Conservation (phyloP, 2,888 invertebrate species). For the Tribolium freemani region DNA sequence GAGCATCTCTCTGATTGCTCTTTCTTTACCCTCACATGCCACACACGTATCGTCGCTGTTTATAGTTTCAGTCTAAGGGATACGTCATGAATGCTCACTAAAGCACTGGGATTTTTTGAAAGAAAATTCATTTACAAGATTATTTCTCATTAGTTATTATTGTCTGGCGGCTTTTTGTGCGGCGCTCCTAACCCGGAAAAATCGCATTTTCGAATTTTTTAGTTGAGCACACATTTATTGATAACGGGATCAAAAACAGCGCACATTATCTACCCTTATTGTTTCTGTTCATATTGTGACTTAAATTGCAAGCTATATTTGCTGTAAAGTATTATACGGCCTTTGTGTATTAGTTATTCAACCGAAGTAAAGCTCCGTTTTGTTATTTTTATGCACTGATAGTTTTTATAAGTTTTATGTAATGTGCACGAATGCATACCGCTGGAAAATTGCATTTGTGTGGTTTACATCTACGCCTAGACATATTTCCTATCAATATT, state of each 20-base stretch:
- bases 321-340: conserved; percentile 1
- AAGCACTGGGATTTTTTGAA: not conserved
- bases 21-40: conserved; percentile 12
- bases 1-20: conserved; percentile 8
- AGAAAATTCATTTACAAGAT: not conserved
- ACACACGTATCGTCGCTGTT: conserved; percentile 21
- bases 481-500: conserved; percentile 8
- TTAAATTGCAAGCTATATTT: not conserved
- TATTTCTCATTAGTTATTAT: no score
- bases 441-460: conserved; percentile 29
- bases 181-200: not conserved
- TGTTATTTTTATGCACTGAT: conserved; percentile 31
- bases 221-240: not conserved
- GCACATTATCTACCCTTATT: not conserved
- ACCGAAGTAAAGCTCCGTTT: conserved; percentile 11
- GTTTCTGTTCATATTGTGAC: not conserved
- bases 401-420: conserved; percentile 27
- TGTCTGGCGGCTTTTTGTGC: no score
- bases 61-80: conserved; percentile 12
- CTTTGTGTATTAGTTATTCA: conserved; percentile 33
- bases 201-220: not conserved
- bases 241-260: not conserved
- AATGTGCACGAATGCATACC: conserved; percentile 30
- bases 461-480: conserved; percentile 17
- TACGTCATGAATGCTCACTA: not conserved